Percentiles rank a stretch among this genome's conserved stretches.
These are phyloP conservation scores for Lontra canadensis DNA, from an alignment of 2,113 vertebrate species.

Conservation along the genomic window DNA sequence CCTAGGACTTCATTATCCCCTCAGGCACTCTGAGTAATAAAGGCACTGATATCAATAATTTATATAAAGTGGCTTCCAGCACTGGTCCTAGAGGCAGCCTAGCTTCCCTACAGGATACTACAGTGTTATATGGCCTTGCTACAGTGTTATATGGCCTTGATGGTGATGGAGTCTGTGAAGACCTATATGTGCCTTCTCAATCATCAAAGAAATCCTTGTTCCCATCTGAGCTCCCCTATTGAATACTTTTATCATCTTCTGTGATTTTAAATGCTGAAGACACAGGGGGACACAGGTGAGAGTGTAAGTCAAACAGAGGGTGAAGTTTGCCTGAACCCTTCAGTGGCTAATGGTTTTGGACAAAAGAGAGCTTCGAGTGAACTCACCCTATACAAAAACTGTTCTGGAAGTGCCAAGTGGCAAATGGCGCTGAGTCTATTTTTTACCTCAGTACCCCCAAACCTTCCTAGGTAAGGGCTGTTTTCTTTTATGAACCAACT, in stretches of 20 bases:
- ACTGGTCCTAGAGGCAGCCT: neutral
- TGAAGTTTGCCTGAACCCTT: neutral
- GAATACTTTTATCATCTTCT: neutral
- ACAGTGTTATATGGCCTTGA: too few species aligned
- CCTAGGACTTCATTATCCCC: neutral
- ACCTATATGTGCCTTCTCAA: neutral
- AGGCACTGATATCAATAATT: neutral
- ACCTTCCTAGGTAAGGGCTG: neutral
- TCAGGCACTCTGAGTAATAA: neutral
- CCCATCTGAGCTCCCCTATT: neutral
- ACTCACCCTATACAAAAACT: neutral
- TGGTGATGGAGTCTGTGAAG: neutral
- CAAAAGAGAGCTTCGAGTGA: neutral
- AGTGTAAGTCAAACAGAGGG: neutral
- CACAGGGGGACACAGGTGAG: accelerated
- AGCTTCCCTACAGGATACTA: neutral
- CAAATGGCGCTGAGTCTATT: neutral
- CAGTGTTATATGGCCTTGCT: neutral
- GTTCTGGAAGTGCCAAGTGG: neutral
- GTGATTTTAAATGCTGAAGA: neutral
- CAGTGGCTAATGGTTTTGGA: neutral
- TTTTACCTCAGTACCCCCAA: neutral
- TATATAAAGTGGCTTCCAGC: neutral
- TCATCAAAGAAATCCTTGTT: neutral
- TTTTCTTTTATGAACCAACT: neutral